Conservation (phyloP, 2,113 vertebrate genomes). For the Nettapus auritus region DNA sequence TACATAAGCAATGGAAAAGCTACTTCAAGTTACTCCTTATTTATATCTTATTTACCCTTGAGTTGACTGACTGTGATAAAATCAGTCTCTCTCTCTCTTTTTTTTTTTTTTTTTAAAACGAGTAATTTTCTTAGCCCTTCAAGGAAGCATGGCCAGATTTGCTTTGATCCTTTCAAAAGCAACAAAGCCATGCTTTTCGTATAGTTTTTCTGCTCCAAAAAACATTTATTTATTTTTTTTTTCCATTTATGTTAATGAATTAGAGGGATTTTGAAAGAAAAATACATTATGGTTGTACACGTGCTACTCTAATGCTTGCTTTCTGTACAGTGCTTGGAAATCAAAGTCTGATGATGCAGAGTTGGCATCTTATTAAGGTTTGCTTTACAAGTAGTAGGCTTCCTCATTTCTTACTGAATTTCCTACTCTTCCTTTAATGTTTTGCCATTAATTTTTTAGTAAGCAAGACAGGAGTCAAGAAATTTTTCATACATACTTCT, state of each 20-base stretch:
- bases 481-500: background rate
- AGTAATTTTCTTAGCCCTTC: background rate
- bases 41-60: background rate
- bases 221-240: no score
- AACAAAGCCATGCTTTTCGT: background rate
- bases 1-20: background rate
- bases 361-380: background rate
- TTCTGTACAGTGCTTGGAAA: background rate
- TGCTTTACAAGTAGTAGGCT: background rate
- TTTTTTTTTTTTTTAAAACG: background rate
- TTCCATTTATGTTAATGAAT: background rate
- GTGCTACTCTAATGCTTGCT: background rate
- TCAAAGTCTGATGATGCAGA: background rate
- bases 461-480: background rate
- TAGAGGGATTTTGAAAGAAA: background rate
- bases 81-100: background rate
- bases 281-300: background rate
- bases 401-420: background rate
- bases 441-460: background rate
- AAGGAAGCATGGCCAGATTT: background rate
- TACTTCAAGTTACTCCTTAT: background rate
- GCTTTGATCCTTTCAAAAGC: background rate
- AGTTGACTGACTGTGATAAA: background rate
- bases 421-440: background rate
- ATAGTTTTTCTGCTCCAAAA: background rate